These are phyloP conservation scores for Petrolisthes manimaculis DNA, from an alignment of 2,888 invertebrate genomes.

Conservation along the genomic window DNA sequence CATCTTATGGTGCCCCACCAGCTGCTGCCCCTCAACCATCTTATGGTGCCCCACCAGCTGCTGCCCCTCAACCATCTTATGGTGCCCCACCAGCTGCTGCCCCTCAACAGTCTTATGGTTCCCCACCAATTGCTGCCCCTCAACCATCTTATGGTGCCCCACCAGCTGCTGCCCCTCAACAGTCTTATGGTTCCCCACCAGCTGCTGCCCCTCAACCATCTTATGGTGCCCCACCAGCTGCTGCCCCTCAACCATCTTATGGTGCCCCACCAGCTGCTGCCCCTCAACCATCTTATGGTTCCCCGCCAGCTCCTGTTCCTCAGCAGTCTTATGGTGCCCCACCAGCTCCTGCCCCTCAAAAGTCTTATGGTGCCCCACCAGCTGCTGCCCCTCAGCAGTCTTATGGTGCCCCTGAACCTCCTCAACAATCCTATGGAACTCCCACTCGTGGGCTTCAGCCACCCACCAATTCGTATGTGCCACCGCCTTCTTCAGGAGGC, in stretches of 20 bases:
- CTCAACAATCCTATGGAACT: slow-evolving; percentile 31
- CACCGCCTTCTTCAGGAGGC: background rate
- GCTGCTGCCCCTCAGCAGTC: slow-evolving; percentile 27
- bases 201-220: slow-evolving; percentile 20
- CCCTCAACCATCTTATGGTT: slow-evolving; percentile 9
- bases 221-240: slow-evolving; percentile 16
- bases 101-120: slow-evolving; percentile 30
- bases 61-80: slow-evolving; percentile 30
- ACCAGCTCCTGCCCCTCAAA: background rate
- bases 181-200: slow-evolving; percentile 13
- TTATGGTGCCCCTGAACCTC: slow-evolving; percentile 21
- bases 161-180: slow-evolving; percentile 17
- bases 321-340: background rate
- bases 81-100: slow-evolving; percentile 3
- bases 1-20: slow-evolving; percentile 29
- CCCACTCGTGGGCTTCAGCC: background rate
- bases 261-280: slow-evolving; percentile 1
- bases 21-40: slow-evolving; percentile 25
- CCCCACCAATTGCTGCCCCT: slow-evolving; percentile 12
- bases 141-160: slow-evolving; percentile 30
- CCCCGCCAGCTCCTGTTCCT: slow-evolving; percentile 25
- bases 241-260: slow-evolving; percentile 26
- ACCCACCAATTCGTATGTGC: slow-evolving; percentile 25
- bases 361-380: slow-evolving; percentile 30
- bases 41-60: slow-evolving; percentile 24